Base-by-base conservation (phyloP, 1,140 invertebrate species). In the Hyles euphorbiae region DNA sequence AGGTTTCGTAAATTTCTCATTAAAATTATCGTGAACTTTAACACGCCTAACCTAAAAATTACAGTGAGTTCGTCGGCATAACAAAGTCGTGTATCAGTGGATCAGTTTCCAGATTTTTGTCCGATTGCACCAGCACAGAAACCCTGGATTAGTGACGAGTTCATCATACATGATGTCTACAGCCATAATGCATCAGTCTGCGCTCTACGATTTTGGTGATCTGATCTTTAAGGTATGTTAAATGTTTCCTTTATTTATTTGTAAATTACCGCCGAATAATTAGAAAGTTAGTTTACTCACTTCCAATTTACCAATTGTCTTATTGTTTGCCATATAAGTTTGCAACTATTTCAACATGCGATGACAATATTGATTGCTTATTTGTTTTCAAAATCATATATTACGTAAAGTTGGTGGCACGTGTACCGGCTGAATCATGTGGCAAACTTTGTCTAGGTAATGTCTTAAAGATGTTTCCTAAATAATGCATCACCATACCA, bases 121-220 rank as follows among this genome's bases (percentile, higher is more conserved):
- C 68, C 60, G 72, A 22, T 22, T 22, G 66, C 67, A 70, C 72
- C 34, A 74, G 57, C 64, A 66, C 52, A 62, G 36, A 69, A 83
- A 81, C 70, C 72, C 83, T 85, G 85, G 85, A 88, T 85, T 73
- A 85, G 81, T 86, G 83, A 65, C 76, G 70, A 84, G 66, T 79
- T 81, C 63, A 61, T 77, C 75, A 74, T 75, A 67, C 78, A 88
- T 75, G 83, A 90, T 90, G 89, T 90, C 88, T 83, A 89, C 89
- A 78, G 89, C 89, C 71, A 89, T 90, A 79, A 89, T 90, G 87
- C 87, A 89, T 78, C 89, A 89, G 86, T 87, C 89, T 84, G 83
- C 86, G 76, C 76, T 89, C 77, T 89, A 89, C 74, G 89, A 89
- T 58, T 83, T 89, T 88, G 87, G 87, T 82, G 89, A 90, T 78